Evolutionary conservation across 2,888 invertebrate genomes (phyloP), one percentile per base, ranked within the genome.

Genomic region (Acleris cristana): DNA sequence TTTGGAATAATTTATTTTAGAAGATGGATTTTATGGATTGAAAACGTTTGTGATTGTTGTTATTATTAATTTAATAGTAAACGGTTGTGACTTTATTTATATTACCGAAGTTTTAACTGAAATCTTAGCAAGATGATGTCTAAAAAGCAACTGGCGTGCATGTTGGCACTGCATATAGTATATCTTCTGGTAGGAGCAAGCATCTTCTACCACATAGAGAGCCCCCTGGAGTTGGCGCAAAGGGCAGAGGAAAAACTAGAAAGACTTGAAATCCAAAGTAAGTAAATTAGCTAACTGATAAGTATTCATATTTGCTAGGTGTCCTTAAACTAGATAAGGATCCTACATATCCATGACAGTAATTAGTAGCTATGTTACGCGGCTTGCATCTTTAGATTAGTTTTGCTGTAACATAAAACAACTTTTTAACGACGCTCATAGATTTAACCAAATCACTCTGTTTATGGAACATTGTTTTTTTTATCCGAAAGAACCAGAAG

Each of bases 101-200:
- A 70, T 72, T 64, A 64, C 48, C 64, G 61, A 60, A 64, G 62
- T 76, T 69, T 72, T 72, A 57, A 72, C 40, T 72, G 68, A 80
- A 72, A 87, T 59, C 80, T 84, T 81, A 80, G 86, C 89, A 94
- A 94, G 87, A 94, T 94, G 93, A 97, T 97, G 96, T 96, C 96
- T 85, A 96, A 96, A 83, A 96, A 95, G 93, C 96, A 97, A 91
- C 95, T 96, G 94, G 93, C 96, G 72, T 95, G 95, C 74, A 93
- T 97, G 89, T 92, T 96, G 75, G 93, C 95, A 75, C 94, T 96
- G 76, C 97, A 96, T 81, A 94, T 96, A 69, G 94, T 95, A 69
- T 97, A 97, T 82, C 89, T 97, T 73, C 89, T 97, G 77, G 94
- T 97, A 69, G 98, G 97, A 12, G 97, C 97, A n/a, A 95, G 95